Evolutionary conservation across 2,113 vertebrate genomes (phyloP).

Genomic region (Chaetura pelagica): DNA sequence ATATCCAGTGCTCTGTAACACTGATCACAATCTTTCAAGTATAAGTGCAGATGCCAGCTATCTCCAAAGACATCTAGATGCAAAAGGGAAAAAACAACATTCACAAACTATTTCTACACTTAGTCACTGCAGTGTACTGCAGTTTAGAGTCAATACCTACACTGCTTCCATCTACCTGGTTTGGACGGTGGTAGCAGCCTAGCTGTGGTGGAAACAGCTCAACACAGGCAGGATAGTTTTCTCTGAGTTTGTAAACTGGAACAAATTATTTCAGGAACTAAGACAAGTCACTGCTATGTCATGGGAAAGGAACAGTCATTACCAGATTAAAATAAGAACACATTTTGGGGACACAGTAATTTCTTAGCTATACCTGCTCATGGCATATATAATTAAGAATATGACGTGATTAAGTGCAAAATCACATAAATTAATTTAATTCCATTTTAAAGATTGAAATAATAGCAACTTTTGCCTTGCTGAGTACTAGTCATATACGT

Average conservation of each 20-base stretch:
- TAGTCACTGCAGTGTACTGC: not conserved
- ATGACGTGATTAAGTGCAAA: not conserved
- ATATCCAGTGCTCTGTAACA: not conserved
- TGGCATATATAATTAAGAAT: not conserved
- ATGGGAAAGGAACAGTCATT: not conserved
- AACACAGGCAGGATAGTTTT: not conserved
- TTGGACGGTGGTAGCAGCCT: not conserved
- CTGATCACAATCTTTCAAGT: constrained; percentile 46
- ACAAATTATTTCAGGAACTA: not conserved
- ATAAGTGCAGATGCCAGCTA: not conserved
- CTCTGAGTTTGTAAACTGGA: not conserved
- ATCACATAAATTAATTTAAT: not conserved
- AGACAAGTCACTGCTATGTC: not conserved
- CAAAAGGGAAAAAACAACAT: not conserved
- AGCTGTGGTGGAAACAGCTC: not conserved
- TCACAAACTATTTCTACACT: not conserved
- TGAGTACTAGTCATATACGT: not conserved
- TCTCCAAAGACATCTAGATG: not conserved
- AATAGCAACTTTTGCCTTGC: not conserved
- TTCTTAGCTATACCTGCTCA: not conserved
- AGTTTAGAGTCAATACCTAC: not conserved
- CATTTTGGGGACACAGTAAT: not conserved
- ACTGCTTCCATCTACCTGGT: not conserved
- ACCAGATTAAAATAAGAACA: not conserved
- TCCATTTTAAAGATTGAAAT: not conserved